Conservation (phyloP, 2,113 vertebrate species). For the Semnornis frantzii region DNA sequence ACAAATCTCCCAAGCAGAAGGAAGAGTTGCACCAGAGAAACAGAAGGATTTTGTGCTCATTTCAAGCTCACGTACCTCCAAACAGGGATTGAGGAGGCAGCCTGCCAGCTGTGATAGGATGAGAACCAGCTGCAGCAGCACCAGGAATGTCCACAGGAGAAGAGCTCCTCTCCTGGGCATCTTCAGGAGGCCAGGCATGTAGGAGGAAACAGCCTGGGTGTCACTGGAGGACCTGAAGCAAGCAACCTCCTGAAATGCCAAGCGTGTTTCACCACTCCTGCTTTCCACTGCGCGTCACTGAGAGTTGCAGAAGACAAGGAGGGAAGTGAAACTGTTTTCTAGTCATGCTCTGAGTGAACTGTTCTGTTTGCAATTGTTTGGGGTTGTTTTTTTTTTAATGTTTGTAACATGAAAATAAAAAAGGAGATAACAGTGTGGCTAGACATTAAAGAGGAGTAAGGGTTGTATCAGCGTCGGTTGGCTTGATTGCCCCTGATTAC, state of each 20-base stretch:
- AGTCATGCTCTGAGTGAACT: neutral
- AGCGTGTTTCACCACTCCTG: neutral
- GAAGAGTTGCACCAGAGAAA: neutral
- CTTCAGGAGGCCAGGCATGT: neutral
- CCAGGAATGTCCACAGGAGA: neutral
- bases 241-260: neutral
- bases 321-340: constrained; percentile 38
- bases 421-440: neutral
- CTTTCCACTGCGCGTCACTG: neutral
- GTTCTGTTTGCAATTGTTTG: neutral
- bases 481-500: neutral
- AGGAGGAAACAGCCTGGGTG: neutral
- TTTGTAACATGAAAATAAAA: too few species aligned
- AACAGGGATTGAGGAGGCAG: constrained; percentile 35
- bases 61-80: constrained; percentile 67
- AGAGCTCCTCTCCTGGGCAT: constrained; percentile 7
- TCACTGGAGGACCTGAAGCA: neutral
- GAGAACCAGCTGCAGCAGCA: constrained; percentile 36
- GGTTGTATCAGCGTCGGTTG: neutral
- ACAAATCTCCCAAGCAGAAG: neutral
- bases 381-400: too few species aligned
- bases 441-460: neutral
- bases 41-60: neutral
- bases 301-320: neutral
- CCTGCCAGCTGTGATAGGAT: neutral